Evolutionary conservation across 2,797 vertebrate species (phyloP).

Genomic region (Rallus crepitans): DNA sequence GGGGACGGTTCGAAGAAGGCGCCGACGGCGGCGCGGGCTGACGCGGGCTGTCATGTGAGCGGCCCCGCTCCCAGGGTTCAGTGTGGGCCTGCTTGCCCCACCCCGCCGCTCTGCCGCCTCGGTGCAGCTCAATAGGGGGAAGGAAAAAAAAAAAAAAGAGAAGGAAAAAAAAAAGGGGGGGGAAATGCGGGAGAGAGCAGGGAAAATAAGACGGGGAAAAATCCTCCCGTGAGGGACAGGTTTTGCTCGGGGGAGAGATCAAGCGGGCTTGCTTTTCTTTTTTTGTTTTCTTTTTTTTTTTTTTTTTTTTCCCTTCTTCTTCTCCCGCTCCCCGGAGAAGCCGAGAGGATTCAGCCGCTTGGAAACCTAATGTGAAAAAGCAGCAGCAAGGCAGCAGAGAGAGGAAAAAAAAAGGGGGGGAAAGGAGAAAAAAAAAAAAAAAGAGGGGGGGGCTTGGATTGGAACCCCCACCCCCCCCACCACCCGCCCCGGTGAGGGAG

Average conservation of each 20-base stretch:
- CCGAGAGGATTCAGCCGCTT: constrained; percentile 47
- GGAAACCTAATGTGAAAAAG: constrained; percentile 68
- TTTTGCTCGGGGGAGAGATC: neutral
- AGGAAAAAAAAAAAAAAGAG: neutral
- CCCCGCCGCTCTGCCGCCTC: constrained; percentile 82
- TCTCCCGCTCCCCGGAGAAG: neutral
- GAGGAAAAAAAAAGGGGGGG: neutral
- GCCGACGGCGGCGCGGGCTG: constrained; percentile 82
- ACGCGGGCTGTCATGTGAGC: constrained; percentile 90
- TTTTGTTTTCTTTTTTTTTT: neutral
- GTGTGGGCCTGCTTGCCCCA: constrained; percentile 89
- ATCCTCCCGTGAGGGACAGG: neutral
- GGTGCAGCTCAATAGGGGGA: constrained; percentile 80
- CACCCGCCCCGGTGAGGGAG: constrained; percentile 42
- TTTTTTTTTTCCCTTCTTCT: too few relatives aligned
- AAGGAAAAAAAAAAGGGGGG: neutral
- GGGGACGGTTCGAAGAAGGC: constrained; percentile 84
- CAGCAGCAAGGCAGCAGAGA: constrained; percentile 49
- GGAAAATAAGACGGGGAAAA: constrained; percentile 67
- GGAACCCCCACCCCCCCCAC: neutral
- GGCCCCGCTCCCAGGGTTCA: constrained; percentile 88
- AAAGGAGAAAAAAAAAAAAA: too few relatives aligned
- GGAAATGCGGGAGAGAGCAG: constrained; percentile 66
- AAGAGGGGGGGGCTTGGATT: neutral
- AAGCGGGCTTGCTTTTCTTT: neutral